phyloP scores from a whole-genome alignment of 2,113 vertebrate genomes.

The Dendropsophus ebraccatus region DNA sequence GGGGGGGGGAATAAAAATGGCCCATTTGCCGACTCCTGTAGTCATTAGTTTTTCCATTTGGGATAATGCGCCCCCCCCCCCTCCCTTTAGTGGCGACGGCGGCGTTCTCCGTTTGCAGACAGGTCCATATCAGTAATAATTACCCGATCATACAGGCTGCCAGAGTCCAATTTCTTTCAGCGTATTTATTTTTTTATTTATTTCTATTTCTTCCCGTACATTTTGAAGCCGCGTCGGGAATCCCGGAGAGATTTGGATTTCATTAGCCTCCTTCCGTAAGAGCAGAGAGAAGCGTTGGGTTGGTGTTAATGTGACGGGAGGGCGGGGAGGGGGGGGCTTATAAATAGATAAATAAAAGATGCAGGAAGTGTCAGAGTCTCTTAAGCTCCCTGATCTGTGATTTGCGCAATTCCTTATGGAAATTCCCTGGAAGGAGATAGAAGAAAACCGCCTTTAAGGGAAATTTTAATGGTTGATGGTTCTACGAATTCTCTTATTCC shows the following conservation, averaged over 20 bases:
- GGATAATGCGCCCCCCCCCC: slow-evolving; percentile 3
- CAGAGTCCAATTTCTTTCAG: not conserved
- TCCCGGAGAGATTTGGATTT: slow-evolving; percentile 27
- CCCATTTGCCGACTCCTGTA: not conserved
- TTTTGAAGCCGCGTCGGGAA: not conserved
- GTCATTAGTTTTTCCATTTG: not conserved
- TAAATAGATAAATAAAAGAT: slow-evolving; percentile 18
- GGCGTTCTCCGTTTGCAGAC: not conserved
- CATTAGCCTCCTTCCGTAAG: slow-evolving; percentile 8
- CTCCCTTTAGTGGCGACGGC: not conserved
- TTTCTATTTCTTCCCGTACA: not conserved
- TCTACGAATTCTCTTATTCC: not conserved
- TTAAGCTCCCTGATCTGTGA: not conserved
- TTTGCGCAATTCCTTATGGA: not conserved
- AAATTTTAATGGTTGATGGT: not conserved
- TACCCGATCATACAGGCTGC: not conserved
- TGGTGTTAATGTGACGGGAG: slow-evolving; percentile 1
- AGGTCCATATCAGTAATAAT: not conserved
- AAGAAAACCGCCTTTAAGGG: not conserved
- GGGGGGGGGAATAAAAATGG: not conserved
- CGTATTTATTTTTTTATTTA: slow-evolving; percentile 13
- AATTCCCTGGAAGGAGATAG: not conserved
- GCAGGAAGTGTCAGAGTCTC: not conserved
- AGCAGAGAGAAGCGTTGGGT: not conserved
- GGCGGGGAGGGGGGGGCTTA: not conserved